Evolutionary conservation across 2,888 invertebrate species (phyloP).

Genomic region (Stenodema calcarata): DNA sequence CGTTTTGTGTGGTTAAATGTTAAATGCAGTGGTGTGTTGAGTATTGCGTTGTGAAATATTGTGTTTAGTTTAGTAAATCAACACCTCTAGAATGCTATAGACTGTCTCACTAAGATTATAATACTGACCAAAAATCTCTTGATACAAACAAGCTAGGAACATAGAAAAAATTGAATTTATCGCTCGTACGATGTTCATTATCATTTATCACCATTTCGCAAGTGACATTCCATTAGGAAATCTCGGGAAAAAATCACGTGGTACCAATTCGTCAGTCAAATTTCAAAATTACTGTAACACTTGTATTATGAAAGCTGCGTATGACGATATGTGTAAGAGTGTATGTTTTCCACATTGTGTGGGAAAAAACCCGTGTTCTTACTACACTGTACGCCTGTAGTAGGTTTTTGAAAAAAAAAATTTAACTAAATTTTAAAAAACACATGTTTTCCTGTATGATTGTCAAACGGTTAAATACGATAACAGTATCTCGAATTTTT

Average conservation of each 20-base stretch:
- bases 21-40: constrained; percentile 9
- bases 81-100: not conserved
- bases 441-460: not conserved
- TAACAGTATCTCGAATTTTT: not conserved
- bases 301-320: not conserved
- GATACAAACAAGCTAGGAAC: not conserved
- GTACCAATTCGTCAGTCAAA: not conserved
- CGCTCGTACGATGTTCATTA: not conserved
- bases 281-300: not conserved
- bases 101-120: not conserved
- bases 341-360: not conserved
- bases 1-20: constrained; percentile 4
- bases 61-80: not conserved
- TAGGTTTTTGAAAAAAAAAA: not conserved
- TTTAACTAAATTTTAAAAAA: not conserved
- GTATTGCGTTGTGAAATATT: constrained; percentile 11
- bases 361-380: not conserved
- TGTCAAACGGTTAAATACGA: not conserved
- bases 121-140: not conserved
- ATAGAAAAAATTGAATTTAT: no score
- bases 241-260: not conserved
- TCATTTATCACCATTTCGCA: not conserved
- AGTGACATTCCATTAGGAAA: not conserved
- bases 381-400: not conserved
- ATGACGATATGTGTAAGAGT: not conserved